Conservation (phyloP, 2,888 invertebrate species). For the Macroteleia sp. region DNA sequence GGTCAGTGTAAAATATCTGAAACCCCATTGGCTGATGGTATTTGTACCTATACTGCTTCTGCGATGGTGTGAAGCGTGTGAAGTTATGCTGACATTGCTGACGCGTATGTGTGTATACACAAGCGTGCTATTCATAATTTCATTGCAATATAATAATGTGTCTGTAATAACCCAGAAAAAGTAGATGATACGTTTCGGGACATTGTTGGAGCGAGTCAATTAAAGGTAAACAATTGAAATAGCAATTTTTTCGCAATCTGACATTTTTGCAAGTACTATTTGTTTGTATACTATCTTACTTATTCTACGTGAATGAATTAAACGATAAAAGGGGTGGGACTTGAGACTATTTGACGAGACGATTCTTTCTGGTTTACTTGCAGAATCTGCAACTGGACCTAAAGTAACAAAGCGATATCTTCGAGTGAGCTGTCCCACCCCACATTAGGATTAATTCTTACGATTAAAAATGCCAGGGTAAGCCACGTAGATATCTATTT, state of each 20-base stretch:
- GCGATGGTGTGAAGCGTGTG: too few species aligned
- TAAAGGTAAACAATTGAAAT: constrained; percentile 28
- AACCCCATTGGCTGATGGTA: constrained; percentile 54
- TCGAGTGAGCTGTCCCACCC: constrained; percentile 61
- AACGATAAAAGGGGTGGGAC: constrained; percentile 59
- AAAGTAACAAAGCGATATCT: constrained; percentile 47
- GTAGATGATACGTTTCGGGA: too few species aligned
- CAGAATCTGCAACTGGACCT: constrained; percentile 64
- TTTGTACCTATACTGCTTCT: too few species aligned
- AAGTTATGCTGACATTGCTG: too few species aligned
- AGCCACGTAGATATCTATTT: constrained; percentile 63
- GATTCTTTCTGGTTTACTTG: constrained; percentile 54
- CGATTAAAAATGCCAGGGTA: constrained; percentile 67
- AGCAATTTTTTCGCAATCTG: neutral
- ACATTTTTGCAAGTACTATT: neutral
- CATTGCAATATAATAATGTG: neutral
- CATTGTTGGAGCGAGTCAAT: neutral
- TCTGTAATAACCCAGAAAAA: too few species aligned
- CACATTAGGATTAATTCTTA: constrained; percentile 65
- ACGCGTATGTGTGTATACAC: neutral
- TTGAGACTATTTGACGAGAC: constrained; percentile 40
- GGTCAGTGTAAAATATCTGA: constrained; percentile 53
- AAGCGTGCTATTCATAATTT: constrained; percentile 18
- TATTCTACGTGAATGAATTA: neutral
- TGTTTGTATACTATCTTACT: constrained; percentile 17